Evolutionary conservation across 2,113 vertebrate species (phyloP).

Genomic region (Zosterops lateralis): DNA sequence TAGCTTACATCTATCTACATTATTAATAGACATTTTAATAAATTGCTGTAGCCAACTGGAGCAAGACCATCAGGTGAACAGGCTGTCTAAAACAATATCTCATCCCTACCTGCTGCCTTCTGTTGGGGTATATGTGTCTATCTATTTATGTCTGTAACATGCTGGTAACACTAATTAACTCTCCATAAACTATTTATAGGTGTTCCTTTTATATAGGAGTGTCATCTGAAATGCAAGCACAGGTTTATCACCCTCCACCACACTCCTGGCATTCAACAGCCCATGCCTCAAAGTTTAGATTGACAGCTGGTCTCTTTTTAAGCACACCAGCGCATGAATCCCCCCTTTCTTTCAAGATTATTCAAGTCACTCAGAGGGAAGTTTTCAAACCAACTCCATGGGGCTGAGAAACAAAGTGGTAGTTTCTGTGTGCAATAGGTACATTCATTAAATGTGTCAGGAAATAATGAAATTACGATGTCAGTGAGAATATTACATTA

Average conservation of each 20-base stretch:
- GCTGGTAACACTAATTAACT: conserved; percentile 31
- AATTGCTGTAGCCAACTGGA: not conserved
- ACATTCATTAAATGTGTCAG: not conserved
- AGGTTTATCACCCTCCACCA: not conserved
- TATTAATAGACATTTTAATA: conserved; percentile 37
- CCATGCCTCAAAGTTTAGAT: not conserved
- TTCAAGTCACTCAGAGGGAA: not conserved
- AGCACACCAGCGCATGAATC: not conserved
- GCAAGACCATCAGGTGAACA: conserved; percentile 3
- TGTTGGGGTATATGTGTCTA: not conserved
- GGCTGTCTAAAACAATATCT: conserved; percentile 6
- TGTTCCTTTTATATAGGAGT: not conserved
- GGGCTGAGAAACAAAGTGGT: not conserved
- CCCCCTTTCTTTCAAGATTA: not conserved
- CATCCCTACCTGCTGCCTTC: conserved; percentile 11
- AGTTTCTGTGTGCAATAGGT: not conserved
- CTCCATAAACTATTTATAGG: conserved; percentile 19
- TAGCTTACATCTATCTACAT: not conserved
- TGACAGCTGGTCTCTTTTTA: not conserved
- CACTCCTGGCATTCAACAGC: not conserved
- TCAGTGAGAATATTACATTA: rapidly evolving
- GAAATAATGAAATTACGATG: not conserved
- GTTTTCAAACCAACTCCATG: not conserved
- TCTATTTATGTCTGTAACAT: conserved; percentile 11
- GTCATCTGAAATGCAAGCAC: not conserved